These are phyloP conservation scores for Lutjanus campechanus DNA, from an alignment of 2,797 vertebrate species.

Conservation along the genomic window DNA sequence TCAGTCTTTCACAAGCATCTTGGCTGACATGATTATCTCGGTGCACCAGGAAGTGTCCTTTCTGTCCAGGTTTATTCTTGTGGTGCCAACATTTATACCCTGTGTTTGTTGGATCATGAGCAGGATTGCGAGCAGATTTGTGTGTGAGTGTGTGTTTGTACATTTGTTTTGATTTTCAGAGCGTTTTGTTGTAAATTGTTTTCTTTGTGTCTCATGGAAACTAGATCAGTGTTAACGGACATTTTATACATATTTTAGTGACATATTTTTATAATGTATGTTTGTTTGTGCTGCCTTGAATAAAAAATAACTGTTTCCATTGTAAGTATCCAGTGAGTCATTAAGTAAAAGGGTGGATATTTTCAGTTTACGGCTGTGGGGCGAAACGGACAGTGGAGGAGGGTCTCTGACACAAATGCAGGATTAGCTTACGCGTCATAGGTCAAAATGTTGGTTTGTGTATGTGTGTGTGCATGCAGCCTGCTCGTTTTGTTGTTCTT, in stretches of 20 bases:
- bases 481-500: conserved; percentile 8
- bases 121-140: conserved; percentile 1
- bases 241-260: conserved; percentile 77
- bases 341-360: not conserved
- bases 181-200: conserved; percentile 65
- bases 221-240: conserved; percentile 53
- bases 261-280: conserved; percentile 77
- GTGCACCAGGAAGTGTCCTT: conserved; percentile 18
- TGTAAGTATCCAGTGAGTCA: conserved; percentile 26
- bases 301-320: conserved; percentile 58
- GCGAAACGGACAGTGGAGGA: not conserved
- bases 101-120: conserved; percentile 26
- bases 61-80: conserved; percentile 25
- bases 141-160: conserved; percentile 51
- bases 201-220: conserved; percentile 38
- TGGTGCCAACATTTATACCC: conserved; percentile 14
- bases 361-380: too few relatives aligned
- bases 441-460: not conserved
- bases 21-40: conserved; percentile 2
- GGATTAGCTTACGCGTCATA: not conserved
- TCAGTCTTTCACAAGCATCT: not conserved
- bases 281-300: conserved; percentile 70
- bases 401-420: conserved; percentile 3
- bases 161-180: conserved; percentile 59
- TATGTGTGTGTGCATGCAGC: not conserved